Base-by-base conservation (phyloP, 1,140 invertebrate species). In the Drosophila subobscura region DNA sequence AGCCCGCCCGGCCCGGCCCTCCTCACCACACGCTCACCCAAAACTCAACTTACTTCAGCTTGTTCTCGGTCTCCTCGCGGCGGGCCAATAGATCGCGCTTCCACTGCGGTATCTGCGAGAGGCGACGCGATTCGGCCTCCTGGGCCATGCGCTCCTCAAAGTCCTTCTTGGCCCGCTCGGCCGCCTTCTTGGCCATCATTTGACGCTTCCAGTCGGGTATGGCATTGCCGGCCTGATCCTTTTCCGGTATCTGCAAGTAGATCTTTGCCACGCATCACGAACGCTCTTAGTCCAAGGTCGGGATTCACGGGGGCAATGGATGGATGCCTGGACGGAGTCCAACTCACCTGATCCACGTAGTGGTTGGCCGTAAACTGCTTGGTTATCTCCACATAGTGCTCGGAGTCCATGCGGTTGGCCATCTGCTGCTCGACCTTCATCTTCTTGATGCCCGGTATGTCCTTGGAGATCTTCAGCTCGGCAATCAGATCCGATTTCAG, bases 141-240 rank as follows among this genome's bases (percentile, higher is more conserved):
- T 94, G 93, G 44, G 95, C 94, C 80, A 97, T 92, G 73, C 96
- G 94, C 90, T 97, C 96, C 92, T 98, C 97, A 52, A 97, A 92
- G 81, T 98, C 97, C 89, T 96, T 96, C 63, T 96, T 95, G 2
- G 97, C 97, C 67, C 96, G 95, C 90, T 98, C 97, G 0, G 97
- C 97, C 0, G 97, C 96, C 91, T 98, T 97, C 79, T 97, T 95
- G 0, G 97, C 97, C 89, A 98, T 86, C 96, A 99, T 98, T 92
- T 98, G 97, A 22, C 97, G 92, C 91, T 98, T 98, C 97, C 98
- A 98, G 16, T 95, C 95, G 8, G 97, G 97, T 86, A 98, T 98
- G 16, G 95, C 92, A 77, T 96, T 97, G 10, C 97, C 97, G n/a
- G 96, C 94, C 41, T 95, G 94, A 89, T 98, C 97, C 55, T 95